These are phyloP conservation scores for Perca schrenkii DNA, from an alignment of 2,113 vertebrate genomes.

Conservation along the genomic window DNA sequence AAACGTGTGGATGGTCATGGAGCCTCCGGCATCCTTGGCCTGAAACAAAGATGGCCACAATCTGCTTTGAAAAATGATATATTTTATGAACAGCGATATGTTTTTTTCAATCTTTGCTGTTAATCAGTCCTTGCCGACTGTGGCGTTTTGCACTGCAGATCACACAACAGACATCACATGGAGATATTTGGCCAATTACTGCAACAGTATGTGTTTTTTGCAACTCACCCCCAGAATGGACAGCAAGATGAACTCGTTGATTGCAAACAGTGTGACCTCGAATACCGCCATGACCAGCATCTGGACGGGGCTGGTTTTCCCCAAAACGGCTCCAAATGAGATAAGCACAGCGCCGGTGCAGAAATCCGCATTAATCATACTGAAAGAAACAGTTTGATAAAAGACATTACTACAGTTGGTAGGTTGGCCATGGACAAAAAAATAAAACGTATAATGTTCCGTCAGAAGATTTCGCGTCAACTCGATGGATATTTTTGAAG, in stretches of 20 bases:
- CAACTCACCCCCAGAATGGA: conserved; percentile 84
- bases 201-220: too few relatives aligned
- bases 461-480: neutral
- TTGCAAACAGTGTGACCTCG: conserved; percentile 87
- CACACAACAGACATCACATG: neutral
- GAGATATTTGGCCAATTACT: neutral
- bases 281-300: conserved; percentile 89
- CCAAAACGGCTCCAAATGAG: conserved; percentile 89
- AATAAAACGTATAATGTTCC: neutral
- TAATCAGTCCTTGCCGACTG: neutral
- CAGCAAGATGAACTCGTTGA: conserved; percentile 90
- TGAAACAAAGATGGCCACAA: conserved; percentile 56
- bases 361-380: conserved; percentile 94
- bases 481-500: neutral
- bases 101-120: neutral
- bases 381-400: conserved; percentile 59
- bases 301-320: conserved; percentile 90
- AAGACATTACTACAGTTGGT: neutral
- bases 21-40: conserved; percentile 91
- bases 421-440: neutral
- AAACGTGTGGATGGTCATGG: conserved; percentile 94
- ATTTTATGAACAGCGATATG: neutral
- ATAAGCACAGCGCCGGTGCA: conserved; percentile 90
- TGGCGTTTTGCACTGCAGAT: neutral
- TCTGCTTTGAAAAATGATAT: too few relatives aligned